Evolutionary conservation across 23 tunicate species (phyloP), one percentile per base, ranked within the genome.

Genomic region (Ciona savignyi): DNA sequence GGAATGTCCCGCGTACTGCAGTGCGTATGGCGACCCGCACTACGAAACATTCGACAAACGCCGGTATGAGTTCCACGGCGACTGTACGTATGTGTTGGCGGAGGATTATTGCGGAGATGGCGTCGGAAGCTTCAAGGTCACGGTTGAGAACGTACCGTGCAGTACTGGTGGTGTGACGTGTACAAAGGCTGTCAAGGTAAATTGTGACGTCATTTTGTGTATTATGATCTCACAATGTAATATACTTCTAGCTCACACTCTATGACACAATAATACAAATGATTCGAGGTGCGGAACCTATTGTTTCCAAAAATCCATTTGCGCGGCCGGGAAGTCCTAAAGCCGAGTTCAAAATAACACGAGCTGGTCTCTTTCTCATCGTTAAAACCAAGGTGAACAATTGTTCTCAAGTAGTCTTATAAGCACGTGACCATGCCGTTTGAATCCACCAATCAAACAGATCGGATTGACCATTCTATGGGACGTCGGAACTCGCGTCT

Each of bases 141-240:
- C 90, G 27, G 97, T 91, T 22, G 97, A 91, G 30, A 91, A 91
- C 67, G 97, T 91, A 26, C 90, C 97, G n/a, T 91, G 97, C 62
- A 91, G 97, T 75, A 91, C 97, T 30, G 97, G 97, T 1, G 97
- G 97, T 1, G 86, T 91, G 23, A 91, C 97, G 1, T 91, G 97
- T 80, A 91, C 97, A 65, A 91, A 91, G 60, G 86, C 97, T 29
- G 97, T 91, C 66, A 91, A 91, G 83, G 97, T 91, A 78, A 34
- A 48, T 61, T 30, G 29, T 34, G 28, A 9, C 28, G 67, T 63
- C 4, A 4, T n/a, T 63, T n/a, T 63, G 22, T 9, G 4, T 63
- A 63, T 9, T n/a, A 9, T n/a, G 67, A 23, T 63, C 28, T 63
- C n/a, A n/a, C n/a, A n/a, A n/a, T n/a, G n/a, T n/a, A n/a, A n/a